Base-by-base conservation (phyloP, 2,797 vertebrate species). In the Notolabrus celidotus region DNA sequence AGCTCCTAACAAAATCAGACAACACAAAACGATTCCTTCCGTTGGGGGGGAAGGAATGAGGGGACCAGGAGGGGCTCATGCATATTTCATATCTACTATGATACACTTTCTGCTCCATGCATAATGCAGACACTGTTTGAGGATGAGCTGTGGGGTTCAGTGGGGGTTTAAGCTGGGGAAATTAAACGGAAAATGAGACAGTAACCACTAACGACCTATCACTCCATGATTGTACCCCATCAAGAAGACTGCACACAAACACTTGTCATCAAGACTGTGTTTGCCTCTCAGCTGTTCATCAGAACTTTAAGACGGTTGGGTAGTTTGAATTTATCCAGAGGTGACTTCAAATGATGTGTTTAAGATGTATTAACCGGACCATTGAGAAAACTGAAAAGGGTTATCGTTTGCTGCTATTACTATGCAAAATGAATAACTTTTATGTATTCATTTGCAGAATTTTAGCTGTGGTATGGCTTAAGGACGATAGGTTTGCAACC, bases 1-100 rank as follows among this genome's bases (percentile, higher is more conserved):
- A 0, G 46, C 58, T 68, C 25, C 63, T 70, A 87, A 91, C 74
- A 43, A 47, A 88, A 82, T 79, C 80, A 89, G 85, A 91, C 86
- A 83, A 71, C 75, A 65, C 72, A 80, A 85, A 90, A 85, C 25
- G 62, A 72, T 84, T 82, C 53, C 57, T 74, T 89, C 81, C 88
- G 73, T 80, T 56, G 33, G 63, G 64, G 71, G 67, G 61, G 14
- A 3, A 33, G 29, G 38, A 51, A 10, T 33, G 12, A 25, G 57
- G 20, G 65, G 19, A 34, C 17, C 36, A 33, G 73, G 64, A 33
- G 53, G 67, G 43, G 46, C 85, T 91, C 67, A 92, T 94, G 86
- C 89, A 94, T 93, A 92, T 92, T 94, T 94, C 74, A 94, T 89
- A 76, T 71, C 76, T 72, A 77, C 79, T 67, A 79, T 84, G 87